Conservation (phyloP, 2,113 vertebrate species). For the Peromyscus leucopus region DNA sequence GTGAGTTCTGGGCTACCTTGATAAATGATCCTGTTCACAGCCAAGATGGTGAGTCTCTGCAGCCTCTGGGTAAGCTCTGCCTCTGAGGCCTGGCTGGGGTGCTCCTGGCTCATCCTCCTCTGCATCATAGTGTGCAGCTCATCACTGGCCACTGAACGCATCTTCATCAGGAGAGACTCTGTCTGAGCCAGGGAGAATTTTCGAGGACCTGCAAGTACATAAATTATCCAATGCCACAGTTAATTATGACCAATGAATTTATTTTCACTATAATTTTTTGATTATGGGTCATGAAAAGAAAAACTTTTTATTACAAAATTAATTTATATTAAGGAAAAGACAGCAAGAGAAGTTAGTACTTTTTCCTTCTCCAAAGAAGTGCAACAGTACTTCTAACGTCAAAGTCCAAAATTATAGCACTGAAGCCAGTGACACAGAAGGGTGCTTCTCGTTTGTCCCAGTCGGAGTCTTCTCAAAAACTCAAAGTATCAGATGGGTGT, state of each 20-base stretch:
- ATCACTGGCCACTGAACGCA: slow-evolving; percentile 96
- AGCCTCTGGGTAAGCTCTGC: slow-evolving; percentile 94
- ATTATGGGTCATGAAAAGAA: slow-evolving; percentile 32
- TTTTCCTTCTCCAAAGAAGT: slow-evolving; percentile 64
- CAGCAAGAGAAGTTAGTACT: slow-evolving; percentile 52
- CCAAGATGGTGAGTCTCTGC: slow-evolving; percentile 94
- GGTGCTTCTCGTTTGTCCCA: neutral
- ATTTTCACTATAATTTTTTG: slow-evolving; percentile 49
- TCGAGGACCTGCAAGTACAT: slow-evolving; percentile 88
- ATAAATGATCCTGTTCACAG: slow-evolving; percentile 97
- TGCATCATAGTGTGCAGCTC: slow-evolving; percentile 97
- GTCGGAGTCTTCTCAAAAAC: slow-evolving; percentile 35
- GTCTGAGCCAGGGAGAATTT: slow-evolving; percentile 92
- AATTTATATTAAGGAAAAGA: slow-evolving; percentile 53
- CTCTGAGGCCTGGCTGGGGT: slow-evolving; percentile 93
- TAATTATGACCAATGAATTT: slow-evolving; percentile 13
- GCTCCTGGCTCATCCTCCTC: slow-evolving; percentile 96
- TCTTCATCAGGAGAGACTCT: slow-evolving; percentile 94
- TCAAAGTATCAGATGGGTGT: neutral
- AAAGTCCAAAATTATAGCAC: neutral
- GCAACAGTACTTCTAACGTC: slow-evolving; percentile 66
- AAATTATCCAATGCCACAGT: slow-evolving; percentile 51
- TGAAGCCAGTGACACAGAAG: neutral
- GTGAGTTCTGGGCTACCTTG: slow-evolving; percentile 87
- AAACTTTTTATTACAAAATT: neutral